A percentile compares a stretch with the other conserved stretches of the same genome.
These are phyloP conservation scores for Enteromius thamalakanensis DNA, from an alignment of 2,797 vertebrate species.

Conservation along the genomic window DNA sequence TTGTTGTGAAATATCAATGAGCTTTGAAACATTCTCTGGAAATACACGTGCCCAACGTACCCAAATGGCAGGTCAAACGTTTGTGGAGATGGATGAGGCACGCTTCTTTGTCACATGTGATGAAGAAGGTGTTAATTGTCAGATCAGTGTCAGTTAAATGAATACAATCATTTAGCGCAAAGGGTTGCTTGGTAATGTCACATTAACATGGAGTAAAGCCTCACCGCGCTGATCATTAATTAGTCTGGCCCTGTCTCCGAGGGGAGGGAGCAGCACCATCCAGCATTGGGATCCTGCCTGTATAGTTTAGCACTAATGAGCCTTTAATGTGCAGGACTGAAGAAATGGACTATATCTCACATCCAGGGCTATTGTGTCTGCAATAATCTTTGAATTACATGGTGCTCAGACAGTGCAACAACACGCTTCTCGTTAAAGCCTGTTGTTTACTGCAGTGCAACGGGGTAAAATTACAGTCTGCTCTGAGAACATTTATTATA, in stretches of 20 bases:
- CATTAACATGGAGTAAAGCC: conserved; percentile 76
- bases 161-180: conserved; percentile 66
- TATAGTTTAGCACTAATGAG: conserved; percentile 58
- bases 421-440: conserved; percentile 18
- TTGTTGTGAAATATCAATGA: conserved; percentile 4
- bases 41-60: neutral
- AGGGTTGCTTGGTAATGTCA: conserved; percentile 72
- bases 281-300: conserved; percentile 59
- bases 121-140: conserved; percentile 63
- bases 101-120: conserved; percentile 20
- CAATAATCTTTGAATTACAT: conserved; percentile 48
- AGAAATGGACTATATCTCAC: conserved; percentile 45
- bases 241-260: conserved; percentile 70
- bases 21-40: neutral
- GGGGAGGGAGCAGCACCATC: conserved; percentile 58
- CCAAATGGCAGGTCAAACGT: neutral
- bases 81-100: neutral
- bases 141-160: conserved; percentile 63
- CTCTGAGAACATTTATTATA: conserved; percentile 20
- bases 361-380: conserved; percentile 38
- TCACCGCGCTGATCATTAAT: conserved; percentile 71
- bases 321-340: conserved; percentile 52
- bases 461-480: conserved; percentile 17
- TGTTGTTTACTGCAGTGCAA: conserved; percentile 31
- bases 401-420: neutral